Conservation (phyloP, 2,888 invertebrate species). For the Drosophila mayaguana region DNA sequence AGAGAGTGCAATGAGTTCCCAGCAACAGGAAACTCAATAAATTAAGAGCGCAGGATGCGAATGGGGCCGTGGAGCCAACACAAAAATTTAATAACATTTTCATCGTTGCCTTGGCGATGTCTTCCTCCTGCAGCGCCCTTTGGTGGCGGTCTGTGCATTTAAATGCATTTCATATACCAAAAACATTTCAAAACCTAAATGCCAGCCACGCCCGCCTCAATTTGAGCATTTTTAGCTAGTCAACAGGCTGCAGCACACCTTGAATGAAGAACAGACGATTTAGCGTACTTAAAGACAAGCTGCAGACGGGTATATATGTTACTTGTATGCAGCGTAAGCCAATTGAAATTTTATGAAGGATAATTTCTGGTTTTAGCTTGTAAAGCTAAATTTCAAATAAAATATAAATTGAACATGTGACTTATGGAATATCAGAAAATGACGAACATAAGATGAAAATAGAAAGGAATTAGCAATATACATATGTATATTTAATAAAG, state of each 20-base stretch:
- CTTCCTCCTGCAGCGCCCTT: slow-evolving; percentile 29
- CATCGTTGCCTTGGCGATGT: slow-evolving; percentile 39
- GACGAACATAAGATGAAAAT: not conserved
- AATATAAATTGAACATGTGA: not conserved
- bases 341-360: not conserved
- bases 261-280: slow-evolving; percentile 12
- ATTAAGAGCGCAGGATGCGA: slow-evolving; percentile 49
- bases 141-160: slow-evolving; percentile 14
- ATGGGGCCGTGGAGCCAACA: slow-evolving; percentile 27
- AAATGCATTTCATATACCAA: slow-evolving; percentile 39
- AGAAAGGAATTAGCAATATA: not conserved
- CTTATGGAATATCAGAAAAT: not conserved
- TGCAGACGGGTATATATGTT: not conserved
- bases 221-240: slow-evolving; percentile 6
- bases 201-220: slow-evolving; percentile 63
- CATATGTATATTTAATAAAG: too few relatives aligned
- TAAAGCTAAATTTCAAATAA: too few relatives aligned
- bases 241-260: slow-evolving; percentile 48
- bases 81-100: slow-evolving; percentile 52
- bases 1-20: not conserved
- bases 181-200: slow-evolving; percentile 57
- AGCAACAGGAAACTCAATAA: slow-evolving; percentile 59
- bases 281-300: not conserved
- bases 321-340: not conserved
- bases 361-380: too few relatives aligned